Conservation (phyloP, 2,888 invertebrate genomes). For the Lathronympha strigana region DNA sequence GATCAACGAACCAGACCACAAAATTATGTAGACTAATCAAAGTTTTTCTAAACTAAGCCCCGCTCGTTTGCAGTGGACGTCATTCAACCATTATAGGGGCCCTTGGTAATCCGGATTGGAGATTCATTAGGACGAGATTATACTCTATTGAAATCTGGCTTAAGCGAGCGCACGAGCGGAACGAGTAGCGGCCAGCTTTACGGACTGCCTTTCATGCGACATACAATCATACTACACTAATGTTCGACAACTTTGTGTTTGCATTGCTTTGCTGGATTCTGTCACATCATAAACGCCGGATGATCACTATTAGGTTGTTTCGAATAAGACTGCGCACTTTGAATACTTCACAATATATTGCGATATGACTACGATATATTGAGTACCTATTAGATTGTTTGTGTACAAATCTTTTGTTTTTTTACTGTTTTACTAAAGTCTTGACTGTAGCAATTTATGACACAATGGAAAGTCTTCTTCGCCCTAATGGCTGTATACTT, state of each 20-base stretch:
- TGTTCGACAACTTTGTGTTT: slow-evolving; percentile 26
- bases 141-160: slow-evolving; percentile 84
- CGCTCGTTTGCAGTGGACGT: slow-evolving; percentile 70
- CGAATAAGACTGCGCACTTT: neutral
- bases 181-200: slow-evolving; percentile 50
- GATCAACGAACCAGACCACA: slow-evolving; percentile 45
- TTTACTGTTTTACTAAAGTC: too few species aligned
- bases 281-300: slow-evolving; percentile 16
- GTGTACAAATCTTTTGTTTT: too few species aligned
- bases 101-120: slow-evolving; percentile 81
- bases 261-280: slow-evolving; percentile 15
- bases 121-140: slow-evolving; percentile 85
- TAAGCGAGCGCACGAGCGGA: slow-evolving; percentile 66
- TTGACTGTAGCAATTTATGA: too few species aligned
- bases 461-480: too few species aligned
- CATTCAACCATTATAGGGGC: slow-evolving; percentile 72
- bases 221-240: slow-evolving; percentile 36
- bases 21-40: slow-evolving; percentile 67
- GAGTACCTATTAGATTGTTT: too few species aligned
- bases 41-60: slow-evolving; percentile 75
- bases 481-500: too few species aligned
- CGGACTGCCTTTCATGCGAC: slow-evolving; percentile 28
- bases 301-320: slow-evolving; percentile 21
- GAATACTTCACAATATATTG: too few species aligned
- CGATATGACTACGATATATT: too few species aligned